These are phyloP conservation scores for Pristis pectinata DNA, from an alignment of 2,797 vertebrate species.

Conservation along the genomic window DNA sequence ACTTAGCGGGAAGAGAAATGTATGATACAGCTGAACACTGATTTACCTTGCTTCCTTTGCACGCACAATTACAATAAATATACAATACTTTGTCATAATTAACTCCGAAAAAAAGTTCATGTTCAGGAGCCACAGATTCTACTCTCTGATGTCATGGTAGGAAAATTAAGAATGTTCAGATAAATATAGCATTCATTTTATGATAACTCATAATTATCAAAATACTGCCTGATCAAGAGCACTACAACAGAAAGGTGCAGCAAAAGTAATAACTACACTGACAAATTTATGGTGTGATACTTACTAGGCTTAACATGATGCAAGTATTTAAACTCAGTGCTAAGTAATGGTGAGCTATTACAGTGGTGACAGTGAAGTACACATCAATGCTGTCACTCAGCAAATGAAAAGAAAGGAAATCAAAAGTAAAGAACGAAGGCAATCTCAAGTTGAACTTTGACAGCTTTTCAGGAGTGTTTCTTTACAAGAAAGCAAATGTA, in stretches of 20 bases:
- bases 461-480: slow-evolving; percentile 6
- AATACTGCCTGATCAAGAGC: background rate
- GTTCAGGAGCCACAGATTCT: background rate
- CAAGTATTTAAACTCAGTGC: background rate
- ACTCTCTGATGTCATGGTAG: slow-evolving; percentile 4
- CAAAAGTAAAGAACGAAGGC: slow-evolving; percentile 19
- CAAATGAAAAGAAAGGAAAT: background rate
- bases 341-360: background rate
- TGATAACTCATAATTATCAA: slow-evolving; percentile 23
- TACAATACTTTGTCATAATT: slow-evolving; percentile 25
- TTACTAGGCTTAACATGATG: background rate
- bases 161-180: background rate
- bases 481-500: background rate
- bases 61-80: slow-evolving; percentile 1
- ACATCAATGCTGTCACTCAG: background rate
- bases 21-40: background rate
- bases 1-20: slow-evolving; percentile 24
- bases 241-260: background rate
- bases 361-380: background rate
- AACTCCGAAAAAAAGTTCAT: background rate
- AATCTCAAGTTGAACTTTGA: background rate
- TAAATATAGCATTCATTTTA: slow-evolving; percentile 7
- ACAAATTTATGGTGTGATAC: background rate
- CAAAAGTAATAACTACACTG: background rate
- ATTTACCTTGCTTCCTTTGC: slow-evolving; percentile 3